Conservation (phyloP, 2,888 invertebrate genomes). For the Oscheius sp. region DNA sequence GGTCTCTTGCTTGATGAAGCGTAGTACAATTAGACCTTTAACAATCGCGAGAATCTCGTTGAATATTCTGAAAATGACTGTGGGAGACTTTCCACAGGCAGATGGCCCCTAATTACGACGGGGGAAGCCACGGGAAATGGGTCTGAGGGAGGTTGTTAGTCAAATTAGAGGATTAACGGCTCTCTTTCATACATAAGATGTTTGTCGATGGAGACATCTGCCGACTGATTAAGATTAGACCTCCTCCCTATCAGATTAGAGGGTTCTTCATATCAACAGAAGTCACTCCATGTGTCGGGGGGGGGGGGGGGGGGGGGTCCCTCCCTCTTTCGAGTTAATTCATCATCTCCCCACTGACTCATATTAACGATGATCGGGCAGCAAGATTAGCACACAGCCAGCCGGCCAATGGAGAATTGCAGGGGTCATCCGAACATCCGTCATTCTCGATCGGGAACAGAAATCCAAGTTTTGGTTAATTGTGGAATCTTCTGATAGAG, state of each 20-base stretch:
- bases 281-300: no score
- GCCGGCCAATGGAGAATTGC: slow-evolving; percentile 17
- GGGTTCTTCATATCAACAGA: neutral
- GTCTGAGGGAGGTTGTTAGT: slow-evolving; percentile 22
- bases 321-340: slow-evolving; percentile 16
- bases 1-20: neutral
- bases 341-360: slow-evolving; percentile 28
- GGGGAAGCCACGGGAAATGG: slow-evolving; percentile 6
- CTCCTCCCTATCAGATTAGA: neutral
- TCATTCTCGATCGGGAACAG: slow-evolving; percentile 87
- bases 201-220: slow-evolving; percentile 5
- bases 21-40: neutral
- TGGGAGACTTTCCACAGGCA: neutral
- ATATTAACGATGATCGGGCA: slow-evolving; percentile 28
- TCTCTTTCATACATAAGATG: slow-evolving; percentile 28
- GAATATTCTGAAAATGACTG: slow-evolving; percentile 12
- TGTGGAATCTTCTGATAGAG: slow-evolving; percentile 87
- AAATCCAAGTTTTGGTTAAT: slow-evolving; percentile 90
- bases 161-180: slow-evolving; percentile 32
- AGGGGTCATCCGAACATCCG: slow-evolving; percentile 86
- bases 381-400: slow-evolving; percentile 21
- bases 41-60: no score
- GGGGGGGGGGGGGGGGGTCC: no score
- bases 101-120: slow-evolving; percentile 15
- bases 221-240: slow-evolving; percentile 8